phyloP scores from a whole-genome alignment of 2,888 invertebrate species.

The Eupelmus urozonus region DNA sequence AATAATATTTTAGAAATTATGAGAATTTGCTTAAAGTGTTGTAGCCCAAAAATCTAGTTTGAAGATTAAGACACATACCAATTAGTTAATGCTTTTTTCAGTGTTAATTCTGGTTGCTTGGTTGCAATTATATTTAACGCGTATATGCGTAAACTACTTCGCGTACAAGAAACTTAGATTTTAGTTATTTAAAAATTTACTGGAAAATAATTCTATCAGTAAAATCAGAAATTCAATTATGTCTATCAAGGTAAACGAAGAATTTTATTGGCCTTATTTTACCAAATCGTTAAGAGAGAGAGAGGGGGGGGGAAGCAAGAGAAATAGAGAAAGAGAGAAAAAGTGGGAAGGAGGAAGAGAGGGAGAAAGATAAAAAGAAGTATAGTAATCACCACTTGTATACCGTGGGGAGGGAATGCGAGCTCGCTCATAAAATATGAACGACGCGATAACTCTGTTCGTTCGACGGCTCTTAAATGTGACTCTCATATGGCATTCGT shows the following conservation, averaged over 20 bases:
- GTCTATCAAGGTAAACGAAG: not conserved
- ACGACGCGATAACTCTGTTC: conserved; percentile 27
- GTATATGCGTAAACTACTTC: too few species aligned
- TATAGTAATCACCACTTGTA: conserved; percentile 17
- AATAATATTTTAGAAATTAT: too few species aligned
- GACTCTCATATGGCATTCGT: conserved; percentile 42
- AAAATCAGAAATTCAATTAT: not conserved
- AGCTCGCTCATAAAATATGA: conserved; percentile 20
- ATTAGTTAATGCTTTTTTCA: too few species aligned
- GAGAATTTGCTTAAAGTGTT: too few species aligned
- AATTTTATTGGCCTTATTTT: not conserved
- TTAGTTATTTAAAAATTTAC: too few species aligned
- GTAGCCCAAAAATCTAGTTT: too few species aligned
- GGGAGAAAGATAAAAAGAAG: not conserved
- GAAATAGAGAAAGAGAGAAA: not conserved
- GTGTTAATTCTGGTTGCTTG: too few species aligned
- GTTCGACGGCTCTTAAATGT: conserved; percentile 32
- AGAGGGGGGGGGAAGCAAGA: too few species aligned
- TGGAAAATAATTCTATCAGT: not conserved
- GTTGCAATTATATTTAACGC: not conserved
- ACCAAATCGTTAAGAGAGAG: not conserved
- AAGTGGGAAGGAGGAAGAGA: too few species aligned
- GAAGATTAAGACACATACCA: too few species aligned
- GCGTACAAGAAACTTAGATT: too few species aligned
- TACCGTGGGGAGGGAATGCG: not conserved